Conservation (phyloP, 2,888 invertebrate species). For the Mayetiola destructor region DNA sequence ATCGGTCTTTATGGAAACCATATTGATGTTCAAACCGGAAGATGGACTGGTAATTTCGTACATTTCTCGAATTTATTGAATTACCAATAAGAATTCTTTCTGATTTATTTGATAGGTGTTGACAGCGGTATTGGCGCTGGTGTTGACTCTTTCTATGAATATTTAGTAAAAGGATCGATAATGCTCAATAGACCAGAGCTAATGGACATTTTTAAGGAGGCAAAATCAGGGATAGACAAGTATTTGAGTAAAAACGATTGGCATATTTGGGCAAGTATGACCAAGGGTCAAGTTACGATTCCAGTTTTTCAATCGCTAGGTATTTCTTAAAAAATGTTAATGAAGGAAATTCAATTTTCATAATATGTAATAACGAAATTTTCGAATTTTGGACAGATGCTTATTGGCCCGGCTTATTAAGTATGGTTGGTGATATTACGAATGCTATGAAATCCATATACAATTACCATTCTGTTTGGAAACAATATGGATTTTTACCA, state of each 20-base stretch:
- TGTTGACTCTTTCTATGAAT: constrained; percentile 96
- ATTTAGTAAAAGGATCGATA: constrained; percentile 90
- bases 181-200: constrained; percentile 80
- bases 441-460: constrained; percentile 85
- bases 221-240: constrained; percentile 60
- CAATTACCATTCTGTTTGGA: constrained; percentile 94
- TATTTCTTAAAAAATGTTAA: no score
- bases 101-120: neutral
- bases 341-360: no score
- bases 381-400: no score
- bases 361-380: no score
- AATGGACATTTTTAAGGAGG: constrained; percentile 79
- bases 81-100: neutral
- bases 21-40: constrained; percentile 82
- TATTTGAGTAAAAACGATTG: constrained; percentile 89
- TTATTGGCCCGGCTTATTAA: constrained; percentile 94
- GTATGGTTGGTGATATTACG: constrained; percentile 73
- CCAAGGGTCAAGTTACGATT: constrained; percentile 79
- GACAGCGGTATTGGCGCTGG: constrained; percentile 93
- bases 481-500: constrained; percentile 93
- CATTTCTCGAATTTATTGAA: neutral
- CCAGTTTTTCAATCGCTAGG: constrained; percentile 96
- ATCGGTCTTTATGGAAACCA: constrained; percentile 93
- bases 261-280: constrained; percentile 99
- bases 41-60: constrained; percentile 94